Base-by-base conservation (phyloP, 2,113 vertebrate genomes). In the Solea senegalensis region DNA sequence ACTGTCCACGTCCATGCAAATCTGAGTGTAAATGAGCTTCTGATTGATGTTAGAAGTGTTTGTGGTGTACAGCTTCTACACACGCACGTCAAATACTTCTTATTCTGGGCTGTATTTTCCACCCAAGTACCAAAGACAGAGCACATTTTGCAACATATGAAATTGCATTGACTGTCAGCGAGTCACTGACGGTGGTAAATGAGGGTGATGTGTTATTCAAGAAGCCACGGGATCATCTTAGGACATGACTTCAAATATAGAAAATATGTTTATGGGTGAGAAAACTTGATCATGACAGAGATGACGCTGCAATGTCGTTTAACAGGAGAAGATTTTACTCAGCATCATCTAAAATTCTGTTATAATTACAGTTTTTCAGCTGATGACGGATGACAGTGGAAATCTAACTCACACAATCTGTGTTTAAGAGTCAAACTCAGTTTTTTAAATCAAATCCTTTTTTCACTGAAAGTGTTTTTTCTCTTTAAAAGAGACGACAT, bases 241-340 rank as follows among this genome's bases (percentile, higher is more conserved):
- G 65, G 49, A 80, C 72, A 72, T 53, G 39, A 67, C 67, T 80
- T 67, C 2, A 78, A 71, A 73, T 61, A 50, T 63, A 85, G 78
- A 21, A 21, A 21, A 78, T 49, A 70, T 48, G 76, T 51, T 45
- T 44, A 11, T 68, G 58, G 65, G 50, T 21, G 55, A 59, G 48
- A 34, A 9, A 41, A 70, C 72, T 55, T 21, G 15, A 6, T 44
- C 11, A 39, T 0, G 41, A 6, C 13, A 72, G 14, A 71, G 60
- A 40, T 1, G 2, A 26, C 10, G 15, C 8, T 5, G 5, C 9
- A 62, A 41, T 57, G 39, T 21, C 8, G 41, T 66, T 70, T 54
- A 52, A 57, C 78, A 44, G 45, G 15, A n/a, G 41, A 55, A 41
- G 44, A n/a, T 77, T 9, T 46, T 9, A 45, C 40, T n/a, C n/a